Base-by-base conservation (phyloP, 1,140 invertebrate genomes). In the Trichonephila clavata region DNA sequence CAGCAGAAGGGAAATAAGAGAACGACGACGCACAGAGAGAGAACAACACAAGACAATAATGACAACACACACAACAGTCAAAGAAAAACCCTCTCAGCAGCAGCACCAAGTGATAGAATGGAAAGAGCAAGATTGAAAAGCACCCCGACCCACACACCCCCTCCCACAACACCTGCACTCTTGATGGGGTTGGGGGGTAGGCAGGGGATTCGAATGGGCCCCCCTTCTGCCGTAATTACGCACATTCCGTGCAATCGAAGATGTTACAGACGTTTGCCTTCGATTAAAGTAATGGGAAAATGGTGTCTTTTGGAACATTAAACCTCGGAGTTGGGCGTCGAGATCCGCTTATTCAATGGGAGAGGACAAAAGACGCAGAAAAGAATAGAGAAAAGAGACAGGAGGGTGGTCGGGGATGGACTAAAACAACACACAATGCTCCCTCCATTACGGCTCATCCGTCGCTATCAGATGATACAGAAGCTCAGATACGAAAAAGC, bases 261-360 rank as follows among this genome's bases (percentile, higher is more conserved):
- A 94, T 94, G 93, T 94, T 94, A 84, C 93, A 94, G 93, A 90
- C 86, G 88, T 87, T 94, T 94, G 80, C 83, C 86, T 94, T 94
- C 93, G 93, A 94, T 94, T 94, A 94, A 90, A 94, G 87, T 94
- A 94, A 94, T 94, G 93, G 93, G 87, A 90, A 94, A 94, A 94
- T 90, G 87, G 93, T 94, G 93, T 94, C 93, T 94, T 90, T 89
- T 94, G 93, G 93, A 94, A 90, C 93, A 94, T 94, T 94, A 94
- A 94, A 90, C 93, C 92, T 24, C 50, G 81, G 81, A 57, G 81
- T 77, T 32, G 68, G 68, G 68, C 68, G 68, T 65, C 60, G 88
- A 90, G 88, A 80, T 59, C 61, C 68, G 88, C 88, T 92, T 84
- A 92, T 84, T 92, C 90, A 92, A 92, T 80, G 81, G 71, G 32